Percentiles rank a stretch among this genome's conserved stretches.
phyloP scores from a whole-genome alignment of 1,140 invertebrate genomes.

The Trypoxylus dichotomus region DNA sequence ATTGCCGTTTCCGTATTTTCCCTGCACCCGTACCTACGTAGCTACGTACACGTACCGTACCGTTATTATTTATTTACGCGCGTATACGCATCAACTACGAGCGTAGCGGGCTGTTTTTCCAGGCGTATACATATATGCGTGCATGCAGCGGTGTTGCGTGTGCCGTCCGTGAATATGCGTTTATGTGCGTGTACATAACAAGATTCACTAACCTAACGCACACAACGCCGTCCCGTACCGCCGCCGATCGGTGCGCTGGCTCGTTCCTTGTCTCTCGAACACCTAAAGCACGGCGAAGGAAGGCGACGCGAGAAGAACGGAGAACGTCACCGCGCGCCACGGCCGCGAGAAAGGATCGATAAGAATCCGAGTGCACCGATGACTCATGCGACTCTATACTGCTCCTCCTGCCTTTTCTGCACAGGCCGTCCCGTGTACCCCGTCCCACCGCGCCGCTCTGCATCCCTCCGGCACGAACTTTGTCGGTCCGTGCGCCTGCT shows the following conservation, averaged over 20 bases:
- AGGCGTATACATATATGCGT: no score
- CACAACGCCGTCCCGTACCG: background rate
- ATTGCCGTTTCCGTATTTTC: background rate
- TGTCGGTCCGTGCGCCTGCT: constrained; percentile 31
- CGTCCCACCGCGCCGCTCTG: constrained; percentile 33
- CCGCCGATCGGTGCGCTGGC: background rate
- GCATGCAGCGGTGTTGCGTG: no score
- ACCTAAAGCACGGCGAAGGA: background rate
- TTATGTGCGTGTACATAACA: constrained; percentile 26
- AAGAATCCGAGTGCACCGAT: constrained; percentile 52
- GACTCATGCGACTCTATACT: constrained; percentile 46
- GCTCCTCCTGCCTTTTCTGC: constrained; percentile 35
- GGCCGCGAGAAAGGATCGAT: constrained; percentile 40
- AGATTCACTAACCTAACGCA: constrained; percentile 41
- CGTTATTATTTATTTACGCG: background rate
- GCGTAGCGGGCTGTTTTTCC: no score
- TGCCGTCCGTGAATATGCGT: background rate
- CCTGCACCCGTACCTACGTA: background rate
- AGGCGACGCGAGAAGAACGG: constrained; percentile 3
- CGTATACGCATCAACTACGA: background rate
- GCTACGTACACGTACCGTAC: no score
- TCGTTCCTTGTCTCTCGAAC: background rate
- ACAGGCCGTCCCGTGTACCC: constrained; percentile 29
- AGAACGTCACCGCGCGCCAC: background rate
- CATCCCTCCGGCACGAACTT: constrained; percentile 31